Evolutionary conservation across 2,888 invertebrate species (phyloP).

Genomic region (Plagodis dolabraria): DNA sequence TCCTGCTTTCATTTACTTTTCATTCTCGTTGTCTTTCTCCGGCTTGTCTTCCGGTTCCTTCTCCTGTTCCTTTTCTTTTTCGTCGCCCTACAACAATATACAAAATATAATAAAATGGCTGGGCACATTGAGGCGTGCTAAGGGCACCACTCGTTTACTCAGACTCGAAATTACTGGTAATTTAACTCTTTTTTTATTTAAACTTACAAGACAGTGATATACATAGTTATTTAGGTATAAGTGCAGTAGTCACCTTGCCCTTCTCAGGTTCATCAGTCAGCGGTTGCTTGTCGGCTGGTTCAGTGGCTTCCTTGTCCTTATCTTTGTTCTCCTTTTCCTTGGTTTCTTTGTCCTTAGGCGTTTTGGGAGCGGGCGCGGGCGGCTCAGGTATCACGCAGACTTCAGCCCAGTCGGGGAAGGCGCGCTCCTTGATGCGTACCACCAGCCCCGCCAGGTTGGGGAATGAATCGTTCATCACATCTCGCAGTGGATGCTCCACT

Average conservation of each 20-base stretch:
- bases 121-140: too few species aligned
- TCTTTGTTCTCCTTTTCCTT: conserved; percentile 86
- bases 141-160: too few species aligned
- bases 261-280: conserved; percentile 72
- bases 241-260: conserved; percentile 60
- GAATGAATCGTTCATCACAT: conserved; percentile 94
- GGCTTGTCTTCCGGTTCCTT: conserved; percentile 90
- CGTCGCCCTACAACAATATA: conserved; percentile 87
- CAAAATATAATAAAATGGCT: conserved; percentile 6
- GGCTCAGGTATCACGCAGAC: conserved; percentile 93
- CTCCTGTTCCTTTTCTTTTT: conserved; percentile 87
- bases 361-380: conserved; percentile 94
- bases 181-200: too few species aligned
- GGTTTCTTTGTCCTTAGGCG: conserved; percentile 85
- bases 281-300: conserved; percentile 86
- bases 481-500: conserved; percentile 92
- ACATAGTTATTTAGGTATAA: too few species aligned
- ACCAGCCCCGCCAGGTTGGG: conserved; percentile 95
- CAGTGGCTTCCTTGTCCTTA: conserved; percentile 87
- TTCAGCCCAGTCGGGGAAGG: conserved; percentile 96
- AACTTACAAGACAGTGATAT: too few species aligned
- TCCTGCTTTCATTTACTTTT: conserved; percentile 52
- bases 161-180: too few species aligned
- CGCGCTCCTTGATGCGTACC: conserved; percentile 95
- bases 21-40: conserved; percentile 80